Conservation (phyloP, 2,113 vertebrate species). For the Callospermophilus lateralis region DNA sequence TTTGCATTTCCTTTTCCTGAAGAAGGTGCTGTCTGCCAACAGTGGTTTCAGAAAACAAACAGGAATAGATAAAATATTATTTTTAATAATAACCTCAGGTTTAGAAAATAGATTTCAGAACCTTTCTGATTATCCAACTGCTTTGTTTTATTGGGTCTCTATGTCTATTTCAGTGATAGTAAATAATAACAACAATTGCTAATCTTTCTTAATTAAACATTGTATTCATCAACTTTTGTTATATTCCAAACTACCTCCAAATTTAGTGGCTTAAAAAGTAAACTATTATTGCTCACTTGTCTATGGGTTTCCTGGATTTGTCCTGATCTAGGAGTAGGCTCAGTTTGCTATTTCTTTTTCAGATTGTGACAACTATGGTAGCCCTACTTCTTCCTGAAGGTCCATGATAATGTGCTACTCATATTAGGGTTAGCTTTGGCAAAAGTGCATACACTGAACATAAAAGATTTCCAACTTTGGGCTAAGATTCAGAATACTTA, state of each 20-base stretch:
- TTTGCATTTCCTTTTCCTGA: conserved; percentile 69
- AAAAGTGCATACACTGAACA: not conserved
- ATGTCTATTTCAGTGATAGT: not conserved
- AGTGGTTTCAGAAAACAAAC: conserved; percentile 65
- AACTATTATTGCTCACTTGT: not conserved
- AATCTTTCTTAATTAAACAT: conserved; percentile 46
- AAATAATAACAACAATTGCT: not conserved
- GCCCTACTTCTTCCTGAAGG: not conserved
- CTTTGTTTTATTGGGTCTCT: conserved; percentile 33
- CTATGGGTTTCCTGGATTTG: not conserved
- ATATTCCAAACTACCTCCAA: not conserved
- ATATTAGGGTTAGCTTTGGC: not conserved
- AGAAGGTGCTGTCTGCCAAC: conserved; percentile 60
- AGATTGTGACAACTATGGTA: not conserved
- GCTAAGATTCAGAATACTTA: conserved; percentile 5
- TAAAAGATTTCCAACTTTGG: not conserved
- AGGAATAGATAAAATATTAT: conserved; percentile 43
- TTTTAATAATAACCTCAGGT: conserved; percentile 43
- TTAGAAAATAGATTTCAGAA: conserved; percentile 50
- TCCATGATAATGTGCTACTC: not conserved
- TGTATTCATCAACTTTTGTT: conserved; percentile 54
- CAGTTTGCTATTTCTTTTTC: conserved; percentile 7
- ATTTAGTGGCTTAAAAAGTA: conserved; percentile 33
- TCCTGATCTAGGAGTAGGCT: not conserved
- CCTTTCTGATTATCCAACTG: conserved; percentile 17